Evolutionary conservation across 2,888 invertebrate genomes (phyloP).

Genomic region (Parasteatoda lunata): DNA sequence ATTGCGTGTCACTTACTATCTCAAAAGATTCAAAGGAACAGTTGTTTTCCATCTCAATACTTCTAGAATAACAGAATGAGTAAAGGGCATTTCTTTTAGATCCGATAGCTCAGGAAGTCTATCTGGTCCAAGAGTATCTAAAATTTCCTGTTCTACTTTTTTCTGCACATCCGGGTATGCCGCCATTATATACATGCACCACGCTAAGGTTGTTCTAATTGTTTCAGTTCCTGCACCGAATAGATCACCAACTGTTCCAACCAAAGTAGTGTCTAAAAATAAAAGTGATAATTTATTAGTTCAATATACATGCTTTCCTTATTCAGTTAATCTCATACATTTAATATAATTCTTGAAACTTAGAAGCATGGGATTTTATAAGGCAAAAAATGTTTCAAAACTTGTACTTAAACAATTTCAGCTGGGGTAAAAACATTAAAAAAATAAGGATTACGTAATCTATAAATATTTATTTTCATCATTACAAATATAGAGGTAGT

Average conservation of each 20-base stretch:
- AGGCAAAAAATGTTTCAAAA: no score
- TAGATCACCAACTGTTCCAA: conserved; percentile 52
- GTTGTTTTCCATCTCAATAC: conserved; percentile 82
- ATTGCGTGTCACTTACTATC: conserved; percentile 41
- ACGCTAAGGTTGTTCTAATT: conserved; percentile 61
- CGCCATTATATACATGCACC: conserved; percentile 78
- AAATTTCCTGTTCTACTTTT: conserved; percentile 79
- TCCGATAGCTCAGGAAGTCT: conserved; percentile 78
- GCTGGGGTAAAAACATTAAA: no score
- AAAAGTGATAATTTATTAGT: not conserved
- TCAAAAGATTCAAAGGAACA: conserved; percentile 54
- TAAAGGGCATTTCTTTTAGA: conserved; percentile 83
- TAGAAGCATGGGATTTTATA: no score
- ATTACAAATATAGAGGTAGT: no score
- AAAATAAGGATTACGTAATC: no score
- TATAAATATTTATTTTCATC: no score
- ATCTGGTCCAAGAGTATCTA: conserved; percentile 78
- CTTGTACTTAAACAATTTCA: no score
- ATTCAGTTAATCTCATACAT: no score
- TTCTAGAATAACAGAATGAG: conserved; percentile 85
- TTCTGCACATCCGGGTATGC: conserved; percentile 78
- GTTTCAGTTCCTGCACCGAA: conserved; percentile 69
- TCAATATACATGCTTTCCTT: no score
- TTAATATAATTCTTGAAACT: no score
- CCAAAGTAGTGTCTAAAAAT: conserved; percentile 50